Conservation (phyloP, 2,797 vertebrate genomes). For the Oreonectes daqikongensis region DNA sequence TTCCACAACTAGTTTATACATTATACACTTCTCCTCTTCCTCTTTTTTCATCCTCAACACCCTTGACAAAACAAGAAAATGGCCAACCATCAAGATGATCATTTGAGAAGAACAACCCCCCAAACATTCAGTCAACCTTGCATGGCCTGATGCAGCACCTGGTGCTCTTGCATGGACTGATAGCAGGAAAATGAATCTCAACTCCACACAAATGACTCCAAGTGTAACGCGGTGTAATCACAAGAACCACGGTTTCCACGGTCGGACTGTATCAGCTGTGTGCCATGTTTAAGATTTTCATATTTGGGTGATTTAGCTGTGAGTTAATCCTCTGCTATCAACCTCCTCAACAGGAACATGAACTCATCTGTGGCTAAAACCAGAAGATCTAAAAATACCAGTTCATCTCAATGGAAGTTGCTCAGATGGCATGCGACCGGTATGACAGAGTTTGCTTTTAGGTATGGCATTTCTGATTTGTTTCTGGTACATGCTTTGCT, state of each 20-base stretch:
- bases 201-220: constrained; percentile 25
- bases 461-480: too few species aligned
- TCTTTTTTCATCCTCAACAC: constrained; percentile 66
- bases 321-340: background rate
- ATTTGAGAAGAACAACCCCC: constrained; percentile 72
- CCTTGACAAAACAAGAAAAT: constrained; percentile 77
- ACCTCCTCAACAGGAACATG: background rate
- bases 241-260: constrained; percentile 22
- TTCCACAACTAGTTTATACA: too few species aligned
- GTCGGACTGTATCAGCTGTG: background rate
- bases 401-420: too few species aligned
- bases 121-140: constrained; percentile 77
- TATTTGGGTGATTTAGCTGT: background rate
- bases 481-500: too few species aligned
- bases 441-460: too few species aligned
- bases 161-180: constrained; percentile 75
- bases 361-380: too few species aligned
- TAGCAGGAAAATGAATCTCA: constrained; percentile 46
- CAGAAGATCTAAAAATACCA: too few species aligned
- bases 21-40: constrained; percentile 47
- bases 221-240: constrained; percentile 40
- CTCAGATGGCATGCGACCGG: too few species aligned
- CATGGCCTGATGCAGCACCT: constrained; percentile 60
- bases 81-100: constrained; percentile 78
- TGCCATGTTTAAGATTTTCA: background rate